A percentile compares a stretch with the other conserved stretches of the same genome.
Evolutionary conservation across 2,888 invertebrate genomes (phyloP).

Genomic region (Palloptera scutellata): DNA sequence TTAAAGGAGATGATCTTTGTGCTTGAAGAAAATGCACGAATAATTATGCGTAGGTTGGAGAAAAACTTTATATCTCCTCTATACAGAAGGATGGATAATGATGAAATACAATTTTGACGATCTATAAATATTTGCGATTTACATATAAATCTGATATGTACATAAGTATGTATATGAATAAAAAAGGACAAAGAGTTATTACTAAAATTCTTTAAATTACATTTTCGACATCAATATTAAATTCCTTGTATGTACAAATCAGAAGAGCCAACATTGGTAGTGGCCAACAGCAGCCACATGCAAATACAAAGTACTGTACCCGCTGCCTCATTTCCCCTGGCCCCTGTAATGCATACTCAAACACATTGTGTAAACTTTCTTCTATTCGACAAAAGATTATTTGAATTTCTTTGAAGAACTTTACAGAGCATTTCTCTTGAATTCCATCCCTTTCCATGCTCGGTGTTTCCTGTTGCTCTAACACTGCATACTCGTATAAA

Average conservation of each 20-base stretch:
- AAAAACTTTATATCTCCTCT: no score
- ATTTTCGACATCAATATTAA: no score
- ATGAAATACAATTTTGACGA: no score
- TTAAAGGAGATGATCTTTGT: no score
- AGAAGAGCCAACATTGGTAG: background rate
- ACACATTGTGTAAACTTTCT: background rate
- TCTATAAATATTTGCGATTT: no score
- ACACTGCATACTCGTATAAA: background rate
- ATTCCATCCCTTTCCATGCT: background rate
- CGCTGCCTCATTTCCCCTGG: background rate
- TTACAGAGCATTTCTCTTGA: background rate
- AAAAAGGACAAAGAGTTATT: no score
- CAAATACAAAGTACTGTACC: background rate
- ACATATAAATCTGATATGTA: background rate
- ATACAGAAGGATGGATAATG: no score
- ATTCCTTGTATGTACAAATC: no score
- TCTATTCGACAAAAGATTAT: background rate
- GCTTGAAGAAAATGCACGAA: no score
- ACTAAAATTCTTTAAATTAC: no score
- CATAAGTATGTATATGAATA: background rate
- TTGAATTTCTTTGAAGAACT: background rate
- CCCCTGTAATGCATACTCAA: background rate
- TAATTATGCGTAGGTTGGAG: no score
- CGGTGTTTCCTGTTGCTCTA: no score
- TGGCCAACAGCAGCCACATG: slow-evolving; percentile 8